Percentiles rank a stretch among this genome's conserved stretches.
These are phyloP conservation scores for Podiceps cristatus DNA, from an alignment of 2,113 vertebrate genomes.

Conservation along the genomic window DNA sequence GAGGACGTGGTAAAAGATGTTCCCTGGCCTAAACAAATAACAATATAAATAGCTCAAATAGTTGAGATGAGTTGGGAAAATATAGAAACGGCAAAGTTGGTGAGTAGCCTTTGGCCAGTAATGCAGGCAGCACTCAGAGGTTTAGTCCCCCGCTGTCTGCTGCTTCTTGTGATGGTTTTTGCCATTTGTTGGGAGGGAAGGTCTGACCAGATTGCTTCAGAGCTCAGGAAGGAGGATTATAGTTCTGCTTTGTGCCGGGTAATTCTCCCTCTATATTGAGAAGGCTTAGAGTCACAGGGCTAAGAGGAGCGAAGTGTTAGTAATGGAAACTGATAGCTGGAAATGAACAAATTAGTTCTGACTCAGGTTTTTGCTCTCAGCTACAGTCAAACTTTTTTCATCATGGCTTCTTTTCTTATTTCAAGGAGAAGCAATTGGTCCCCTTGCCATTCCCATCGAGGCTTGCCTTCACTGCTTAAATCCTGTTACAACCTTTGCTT, in stretches of 20 bases:
- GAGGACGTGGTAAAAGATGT: not conserved
- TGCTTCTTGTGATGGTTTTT: not conserved
- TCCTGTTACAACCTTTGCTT: not conserved
- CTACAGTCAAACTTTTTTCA: not conserved
- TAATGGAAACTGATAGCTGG: not conserved
- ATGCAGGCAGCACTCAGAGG: not conserved
- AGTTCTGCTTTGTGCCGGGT: not conserved
- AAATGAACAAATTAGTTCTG: slow-evolving; percentile 9
- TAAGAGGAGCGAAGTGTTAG: not conserved
- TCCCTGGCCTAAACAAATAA: not conserved
- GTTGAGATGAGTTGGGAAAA: not conserved
- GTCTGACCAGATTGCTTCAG: not conserved
- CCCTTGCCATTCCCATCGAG: not conserved
- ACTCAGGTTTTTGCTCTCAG: not conserved
- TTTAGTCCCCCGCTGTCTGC: not conserved
- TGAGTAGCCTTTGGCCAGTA: not conserved
- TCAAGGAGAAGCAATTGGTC: not conserved
- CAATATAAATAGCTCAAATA: not conserved
- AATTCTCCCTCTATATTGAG: not conserved
- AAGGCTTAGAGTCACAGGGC: not conserved
- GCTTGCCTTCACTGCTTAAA: not conserved
- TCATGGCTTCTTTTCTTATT: not conserved
- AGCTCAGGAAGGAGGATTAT: not conserved
- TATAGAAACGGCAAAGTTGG: not conserved
- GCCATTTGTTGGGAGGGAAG: not conserved